Conservation (phyloP, 2,888 invertebrate genomes). For the Himalopsyche anomala region DNA sequence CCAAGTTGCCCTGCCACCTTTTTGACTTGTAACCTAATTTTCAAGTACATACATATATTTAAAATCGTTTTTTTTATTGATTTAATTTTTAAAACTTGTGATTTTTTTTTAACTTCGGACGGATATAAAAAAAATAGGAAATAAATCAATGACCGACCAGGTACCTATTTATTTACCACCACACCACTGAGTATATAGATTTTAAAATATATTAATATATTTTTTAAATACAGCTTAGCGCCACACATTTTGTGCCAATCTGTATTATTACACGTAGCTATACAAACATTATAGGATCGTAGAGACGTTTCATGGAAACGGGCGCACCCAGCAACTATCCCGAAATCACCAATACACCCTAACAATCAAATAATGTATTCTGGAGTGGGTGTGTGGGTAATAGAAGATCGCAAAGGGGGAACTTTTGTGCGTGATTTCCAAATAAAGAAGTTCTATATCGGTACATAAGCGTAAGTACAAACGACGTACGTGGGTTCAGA, state of each 20-base stretch:
- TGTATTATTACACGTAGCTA: slow-evolving; percentile 7
- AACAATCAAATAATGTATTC: slow-evolving; percentile 39
- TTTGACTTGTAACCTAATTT: too few species aligned
- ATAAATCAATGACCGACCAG: too few species aligned
- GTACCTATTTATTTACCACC: too few species aligned
- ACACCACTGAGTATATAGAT: too few species aligned
- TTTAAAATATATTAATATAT: too few species aligned
- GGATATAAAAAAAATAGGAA: too few species aligned
- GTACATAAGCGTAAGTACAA: slow-evolving; percentile 68
- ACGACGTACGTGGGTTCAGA: slow-evolving; percentile 65
- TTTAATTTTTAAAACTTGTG: too few species aligned
- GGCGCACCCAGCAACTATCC: slow-evolving; percentile 67
- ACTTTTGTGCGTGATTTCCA: slow-evolving; percentile 66
- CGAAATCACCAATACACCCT: slow-evolving; percentile 46
- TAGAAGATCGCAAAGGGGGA: slow-evolving; percentile 63
- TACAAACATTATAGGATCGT: slow-evolving; percentile 39
- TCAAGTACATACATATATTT: too few species aligned
- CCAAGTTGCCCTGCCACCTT: too few species aligned
- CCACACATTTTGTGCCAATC: not conserved
- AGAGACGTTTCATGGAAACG: slow-evolving; percentile 66
- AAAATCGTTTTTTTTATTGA: too few species aligned
- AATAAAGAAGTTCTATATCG: slow-evolving; percentile 67
- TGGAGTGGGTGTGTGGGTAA: slow-evolving; percentile 44
- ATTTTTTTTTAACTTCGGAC: too few species aligned
- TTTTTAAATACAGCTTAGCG: not conserved